Evolutionary conservation across 2,888 invertebrate species (phyloP).

Genomic region (Halocaridina rubra): DNA sequence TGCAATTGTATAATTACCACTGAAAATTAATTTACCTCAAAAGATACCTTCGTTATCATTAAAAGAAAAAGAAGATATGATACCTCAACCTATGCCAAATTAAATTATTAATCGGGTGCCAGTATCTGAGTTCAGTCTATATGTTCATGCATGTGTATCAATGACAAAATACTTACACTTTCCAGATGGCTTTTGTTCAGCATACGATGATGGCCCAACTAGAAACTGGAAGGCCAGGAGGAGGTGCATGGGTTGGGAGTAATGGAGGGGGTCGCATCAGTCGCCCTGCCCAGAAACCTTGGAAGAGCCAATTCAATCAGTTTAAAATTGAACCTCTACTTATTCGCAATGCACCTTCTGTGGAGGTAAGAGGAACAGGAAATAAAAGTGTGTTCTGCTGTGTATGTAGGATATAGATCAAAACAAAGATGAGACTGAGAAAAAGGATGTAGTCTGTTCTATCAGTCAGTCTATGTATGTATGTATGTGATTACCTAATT

Average conservation of each 20-base stretch:
- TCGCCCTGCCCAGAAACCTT: slow-evolving; percentile 12
- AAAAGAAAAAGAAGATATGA: too few relatives aligned
- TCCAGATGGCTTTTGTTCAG: slow-evolving; percentile 44
- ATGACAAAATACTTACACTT: too few relatives aligned
- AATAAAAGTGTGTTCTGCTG: not conserved
- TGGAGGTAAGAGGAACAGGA: slow-evolving; percentile 64
- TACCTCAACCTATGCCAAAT: too few relatives aligned
- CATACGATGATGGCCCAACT: slow-evolving; percentile 53
- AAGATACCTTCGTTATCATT: too few relatives aligned
- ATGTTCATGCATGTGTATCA: too few relatives aligned
- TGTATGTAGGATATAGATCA: not conserved
- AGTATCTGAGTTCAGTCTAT: too few relatives aligned
- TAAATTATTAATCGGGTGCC: too few relatives aligned
- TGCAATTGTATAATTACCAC: too few relatives aligned
- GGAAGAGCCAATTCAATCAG: slow-evolving; percentile 49
- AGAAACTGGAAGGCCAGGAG: not conserved
- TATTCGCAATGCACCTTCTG: slow-evolving; percentile 66
- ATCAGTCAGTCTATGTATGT: too few relatives aligned
- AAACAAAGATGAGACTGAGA: not conserved
- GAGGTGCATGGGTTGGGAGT: not conserved
- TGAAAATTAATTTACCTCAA: too few relatives aligned
- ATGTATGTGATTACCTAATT: too few relatives aligned
- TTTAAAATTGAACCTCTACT: slow-evolving; percentile 67
- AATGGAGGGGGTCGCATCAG: slow-evolving; percentile 5
- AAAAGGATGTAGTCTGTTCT: too few relatives aligned